phyloP scores from a whole-genome alignment of 1,140 invertebrate genomes.

The Maniola jurtina region DNA sequence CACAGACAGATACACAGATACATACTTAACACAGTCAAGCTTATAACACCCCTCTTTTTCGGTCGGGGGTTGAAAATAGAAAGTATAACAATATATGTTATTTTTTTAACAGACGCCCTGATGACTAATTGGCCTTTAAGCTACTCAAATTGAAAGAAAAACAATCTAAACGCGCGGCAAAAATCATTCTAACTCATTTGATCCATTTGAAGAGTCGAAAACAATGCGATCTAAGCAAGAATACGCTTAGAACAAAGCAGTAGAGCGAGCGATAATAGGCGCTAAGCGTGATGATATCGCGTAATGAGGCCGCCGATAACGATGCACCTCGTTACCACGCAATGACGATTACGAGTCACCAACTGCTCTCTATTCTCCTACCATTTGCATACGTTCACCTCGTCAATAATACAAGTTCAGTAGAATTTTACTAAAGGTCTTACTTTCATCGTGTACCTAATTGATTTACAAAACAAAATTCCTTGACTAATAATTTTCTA shows the following conservation, averaged over 20 bases:
- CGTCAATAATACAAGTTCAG: no score
- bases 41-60: no score
- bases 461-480: no score
- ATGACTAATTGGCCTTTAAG: neutral
- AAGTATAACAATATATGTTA: no score
- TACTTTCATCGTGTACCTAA: no score
- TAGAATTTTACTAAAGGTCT: no score
- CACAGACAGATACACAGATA: no score
- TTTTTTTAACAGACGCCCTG: neutral
- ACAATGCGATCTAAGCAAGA: conserved; percentile 30
- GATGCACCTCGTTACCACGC: conserved; percentile 47
- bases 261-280: conserved; percentile 37
- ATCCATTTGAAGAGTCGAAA: conserved; percentile 17
- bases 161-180: neutral
- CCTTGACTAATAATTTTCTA: no score
- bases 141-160: neutral
- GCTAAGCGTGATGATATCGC: conserved; percentile 43
- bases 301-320: conserved; percentile 61
- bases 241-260: conserved; percentile 33
- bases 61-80: no score
- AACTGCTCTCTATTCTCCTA: neutral
- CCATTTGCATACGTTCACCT: no score
- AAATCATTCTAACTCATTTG: conserved; percentile 18
- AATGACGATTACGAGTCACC: conserved; percentile 36
- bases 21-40: no score